A percentile compares a stretch with the other conserved stretches of the same genome.
phyloP scores from a whole-genome alignment of 2,797 vertebrate genomes.

The Aldrovandia affinis region DNA sequence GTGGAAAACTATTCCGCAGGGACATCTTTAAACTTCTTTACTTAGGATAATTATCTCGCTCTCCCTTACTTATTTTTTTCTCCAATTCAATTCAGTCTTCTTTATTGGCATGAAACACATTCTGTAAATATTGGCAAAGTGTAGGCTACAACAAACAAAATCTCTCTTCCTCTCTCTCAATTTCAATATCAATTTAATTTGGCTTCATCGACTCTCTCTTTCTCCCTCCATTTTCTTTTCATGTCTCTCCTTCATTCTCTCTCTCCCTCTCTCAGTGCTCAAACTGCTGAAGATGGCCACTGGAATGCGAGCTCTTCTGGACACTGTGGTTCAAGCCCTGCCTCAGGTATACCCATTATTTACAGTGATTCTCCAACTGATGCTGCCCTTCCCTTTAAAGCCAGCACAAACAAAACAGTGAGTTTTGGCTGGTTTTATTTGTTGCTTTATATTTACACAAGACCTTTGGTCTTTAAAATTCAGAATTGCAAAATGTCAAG shows the following conservation, averaged over 20 bases:
- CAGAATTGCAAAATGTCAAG: background rate
- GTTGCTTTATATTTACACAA: background rate
- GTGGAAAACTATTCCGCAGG: slow-evolving; percentile 54
- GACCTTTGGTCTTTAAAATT: no score
- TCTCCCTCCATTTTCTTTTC: slow-evolving; percentile 7
- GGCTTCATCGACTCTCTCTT: no score
- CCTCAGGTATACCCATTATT: slow-evolving; percentile 81
- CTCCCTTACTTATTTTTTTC: background rate
- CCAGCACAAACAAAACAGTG: background rate
- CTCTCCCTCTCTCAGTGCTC: slow-evolving; percentile 62
- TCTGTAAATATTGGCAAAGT: slow-evolving; percentile 11
- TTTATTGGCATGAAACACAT: slow-evolving; percentile 17
- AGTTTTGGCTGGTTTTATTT: background rate
- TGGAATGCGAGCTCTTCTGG: slow-evolving; percentile 94
- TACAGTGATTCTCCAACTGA: background rate
- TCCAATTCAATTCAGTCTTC: background rate
- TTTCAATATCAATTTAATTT: no score
- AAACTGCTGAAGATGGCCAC: slow-evolving; percentile 87
- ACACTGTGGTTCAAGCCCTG: slow-evolving; percentile 95
- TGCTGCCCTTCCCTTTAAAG: background rate
- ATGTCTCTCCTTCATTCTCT: slow-evolving; percentile 30
- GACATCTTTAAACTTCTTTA: slow-evolving; percentile 12
- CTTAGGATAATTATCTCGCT: background rate
- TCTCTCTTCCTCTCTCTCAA: background rate
- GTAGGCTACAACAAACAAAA: background rate